Conservation (phyloP, 2,888 invertebrate genomes). For the Drosophila rubida region DNA sequence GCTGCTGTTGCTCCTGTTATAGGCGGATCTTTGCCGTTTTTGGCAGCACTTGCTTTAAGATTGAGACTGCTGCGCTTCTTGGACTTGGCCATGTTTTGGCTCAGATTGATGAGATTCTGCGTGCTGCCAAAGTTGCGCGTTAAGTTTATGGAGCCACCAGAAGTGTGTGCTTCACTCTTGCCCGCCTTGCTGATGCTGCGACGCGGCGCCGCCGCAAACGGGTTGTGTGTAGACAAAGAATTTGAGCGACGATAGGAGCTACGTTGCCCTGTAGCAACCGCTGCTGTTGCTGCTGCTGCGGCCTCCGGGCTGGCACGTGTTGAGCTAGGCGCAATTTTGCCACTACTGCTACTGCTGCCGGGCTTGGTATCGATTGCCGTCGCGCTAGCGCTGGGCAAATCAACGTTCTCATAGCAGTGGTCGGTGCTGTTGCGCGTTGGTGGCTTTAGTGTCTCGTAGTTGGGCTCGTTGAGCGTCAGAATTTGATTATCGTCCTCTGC, state of each 20-base stretch:
- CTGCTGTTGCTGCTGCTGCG: conserved; percentile 30
- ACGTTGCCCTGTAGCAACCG: conserved; percentile 31
- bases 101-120: conserved; percentile 84
- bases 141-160: conserved; percentile 75
- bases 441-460: conserved; percentile 84
- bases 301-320: conserved; percentile 74
- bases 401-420: conserved; percentile 71
- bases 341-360: conserved; percentile 36
- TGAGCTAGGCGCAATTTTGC: conserved; percentile 79
- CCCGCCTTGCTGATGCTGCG: conserved; percentile 74
- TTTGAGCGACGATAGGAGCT: conserved; percentile 82
- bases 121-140: conserved; percentile 84
- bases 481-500: conserved; percentile 82
- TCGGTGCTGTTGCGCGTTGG: conserved; percentile 61
- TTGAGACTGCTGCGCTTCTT: conserved; percentile 85
- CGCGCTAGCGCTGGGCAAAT: conserved; percentile 41
- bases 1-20: conserved; percentile 7
- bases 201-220: conserved; percentile 71
- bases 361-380: conserved; percentile 46
- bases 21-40: conserved; percentile 78
- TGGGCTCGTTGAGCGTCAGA: conserved; percentile 83
- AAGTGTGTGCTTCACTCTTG: conserved; percentile 48
- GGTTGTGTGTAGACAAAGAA: conserved; percentile 80
- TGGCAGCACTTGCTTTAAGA: conserved; percentile 77
- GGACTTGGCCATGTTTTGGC: conserved; percentile 83